Base-by-base conservation (phyloP, 2,113 vertebrate genomes). In the Lophius piscatorius region DNA sequence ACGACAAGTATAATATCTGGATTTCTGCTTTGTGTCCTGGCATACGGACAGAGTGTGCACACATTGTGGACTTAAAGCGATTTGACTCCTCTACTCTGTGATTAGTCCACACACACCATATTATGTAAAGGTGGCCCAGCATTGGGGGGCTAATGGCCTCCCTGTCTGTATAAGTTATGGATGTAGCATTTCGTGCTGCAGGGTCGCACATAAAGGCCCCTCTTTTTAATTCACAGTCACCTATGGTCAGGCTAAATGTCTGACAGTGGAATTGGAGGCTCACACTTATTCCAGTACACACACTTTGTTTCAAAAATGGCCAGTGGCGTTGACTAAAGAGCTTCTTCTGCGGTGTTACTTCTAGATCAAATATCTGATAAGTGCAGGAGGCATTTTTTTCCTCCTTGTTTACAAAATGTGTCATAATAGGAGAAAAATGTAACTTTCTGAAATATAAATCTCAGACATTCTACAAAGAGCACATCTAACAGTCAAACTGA, bases 191-290 rank as follows among this genome's bases (percentile, higher is more conserved):
- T 88, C 84, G 87, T 90, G 88, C 89, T 70, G 83, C 68, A 70
- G 89, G 91, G 89, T 91, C 80, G 76, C 82, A 88, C 87, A 91
- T 91, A 90, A 91, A 91, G 89, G 80, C 82, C 87, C 72, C 84
- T 76, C 83, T 84, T 89, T 91, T 90, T 90, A 91, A 91, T 91
- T 91, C 87, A 84, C 82, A 89, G 76, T 90, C 87, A 88, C 83
- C 87, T 87, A 88, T 74, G 85, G 88, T 91, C 90, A 85, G 67
- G 74, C 87, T 87, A 90, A 91, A 91, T 88, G 87, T 86, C 84
- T 83, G 86, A 90, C 77, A 72, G 79, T 82, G 81, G 86, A 89
- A 91, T 89, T 90, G 87, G 82, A 87, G 82, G 69, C 56, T 66
- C 62, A 49, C 60, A 16, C 83, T 77, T 83, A 80, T 82, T 80